phyloP scores from a whole-genome alignment of 2,888 invertebrate genomes.

The Synanthedon myopaeformis region DNA sequence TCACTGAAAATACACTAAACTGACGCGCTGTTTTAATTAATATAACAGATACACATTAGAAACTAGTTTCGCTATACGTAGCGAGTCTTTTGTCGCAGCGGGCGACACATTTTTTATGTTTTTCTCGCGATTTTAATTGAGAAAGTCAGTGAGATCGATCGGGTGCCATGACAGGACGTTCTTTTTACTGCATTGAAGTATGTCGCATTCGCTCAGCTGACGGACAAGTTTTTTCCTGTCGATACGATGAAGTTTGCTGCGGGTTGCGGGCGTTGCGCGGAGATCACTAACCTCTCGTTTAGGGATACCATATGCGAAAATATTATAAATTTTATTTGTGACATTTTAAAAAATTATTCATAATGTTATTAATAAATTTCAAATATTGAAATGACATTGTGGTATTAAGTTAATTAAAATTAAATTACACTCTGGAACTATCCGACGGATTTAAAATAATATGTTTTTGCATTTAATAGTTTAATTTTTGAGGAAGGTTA shows the following conservation, averaged over 20 bases:
- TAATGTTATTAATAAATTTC: too few relatives aligned
- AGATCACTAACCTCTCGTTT: constrained; percentile 40
- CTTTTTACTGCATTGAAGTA: constrained; percentile 42
- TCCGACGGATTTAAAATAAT: too few relatives aligned
- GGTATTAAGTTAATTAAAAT: too few relatives aligned
- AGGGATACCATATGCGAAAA: neutral
- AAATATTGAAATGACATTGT: too few relatives aligned
- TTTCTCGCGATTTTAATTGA: constrained; percentile 50
- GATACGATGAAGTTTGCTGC: constrained; percentile 37
- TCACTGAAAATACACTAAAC: constrained; percentile 55
- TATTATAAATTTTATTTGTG: neutral
- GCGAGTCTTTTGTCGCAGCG: constrained; percentile 29
- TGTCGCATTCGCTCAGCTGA: constrained; percentile 58
- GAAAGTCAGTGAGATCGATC: constrained; percentile 48
- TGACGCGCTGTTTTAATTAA: constrained; percentile 26
- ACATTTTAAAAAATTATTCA: too few relatives aligned
- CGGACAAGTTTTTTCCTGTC: constrained; percentile 48
- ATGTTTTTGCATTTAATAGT: too few relatives aligned
- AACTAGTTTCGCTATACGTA: constrained; percentile 17
- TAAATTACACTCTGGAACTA: too few relatives aligned
- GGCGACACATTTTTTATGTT: constrained; percentile 52
- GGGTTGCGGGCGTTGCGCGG: constrained; percentile 14
- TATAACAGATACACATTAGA: constrained; percentile 36
- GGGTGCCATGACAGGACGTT: constrained; percentile 63
- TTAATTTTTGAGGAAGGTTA: too few relatives aligned